phyloP scores from a whole-genome alignment of 2,888 invertebrate genomes.

The Parelbella ahira region DNA sequence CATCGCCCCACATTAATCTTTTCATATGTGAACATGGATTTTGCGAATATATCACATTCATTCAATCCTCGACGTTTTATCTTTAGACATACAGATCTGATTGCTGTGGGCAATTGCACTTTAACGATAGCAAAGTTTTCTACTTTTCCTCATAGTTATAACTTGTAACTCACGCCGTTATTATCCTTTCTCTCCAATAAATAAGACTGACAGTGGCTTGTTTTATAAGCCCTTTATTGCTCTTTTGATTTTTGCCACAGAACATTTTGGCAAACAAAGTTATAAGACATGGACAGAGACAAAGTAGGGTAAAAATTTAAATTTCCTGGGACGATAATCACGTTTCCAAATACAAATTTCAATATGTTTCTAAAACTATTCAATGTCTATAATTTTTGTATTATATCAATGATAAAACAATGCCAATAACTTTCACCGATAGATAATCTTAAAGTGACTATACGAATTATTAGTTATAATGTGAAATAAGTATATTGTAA shows the following conservation, averaged over 20 bases:
- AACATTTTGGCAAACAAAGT: constrained; percentile 10
- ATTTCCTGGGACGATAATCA: constrained; percentile 6
- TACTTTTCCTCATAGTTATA: constrained; percentile 16
- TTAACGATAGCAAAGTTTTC: constrained; percentile 8
- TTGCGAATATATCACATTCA: neutral
- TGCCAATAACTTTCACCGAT: too few species aligned
- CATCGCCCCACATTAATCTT: constrained; percentile 23
- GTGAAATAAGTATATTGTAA: too few species aligned
- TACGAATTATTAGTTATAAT: too few species aligned
- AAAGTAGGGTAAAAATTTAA: constrained; percentile 7
- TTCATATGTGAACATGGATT: constrained; percentile 11
- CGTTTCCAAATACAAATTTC: constrained; percentile 6
- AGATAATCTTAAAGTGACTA: too few species aligned
- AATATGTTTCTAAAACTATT: constrained; percentile 1
- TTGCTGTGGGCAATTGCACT: neutral
- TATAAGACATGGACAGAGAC: constrained; percentile 14
- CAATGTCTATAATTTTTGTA: neutral
- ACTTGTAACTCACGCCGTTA: constrained; percentile 6
- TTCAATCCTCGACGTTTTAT: constrained; percentile 11
- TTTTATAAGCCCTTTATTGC: constrained; percentile 2
- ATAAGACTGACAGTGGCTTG: constrained; percentile 11
- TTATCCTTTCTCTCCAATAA: neutral
- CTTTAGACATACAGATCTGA: constrained; percentile 1
- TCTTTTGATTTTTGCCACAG: neutral
- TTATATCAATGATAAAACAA: too few species aligned